Percentiles rank a stretch among this genome's conserved stretches.
These are phyloP conservation scores for Armadillidium nasatum DNA, from an alignment of 1,140 invertebrate species.

Conservation along the genomic window DNA sequence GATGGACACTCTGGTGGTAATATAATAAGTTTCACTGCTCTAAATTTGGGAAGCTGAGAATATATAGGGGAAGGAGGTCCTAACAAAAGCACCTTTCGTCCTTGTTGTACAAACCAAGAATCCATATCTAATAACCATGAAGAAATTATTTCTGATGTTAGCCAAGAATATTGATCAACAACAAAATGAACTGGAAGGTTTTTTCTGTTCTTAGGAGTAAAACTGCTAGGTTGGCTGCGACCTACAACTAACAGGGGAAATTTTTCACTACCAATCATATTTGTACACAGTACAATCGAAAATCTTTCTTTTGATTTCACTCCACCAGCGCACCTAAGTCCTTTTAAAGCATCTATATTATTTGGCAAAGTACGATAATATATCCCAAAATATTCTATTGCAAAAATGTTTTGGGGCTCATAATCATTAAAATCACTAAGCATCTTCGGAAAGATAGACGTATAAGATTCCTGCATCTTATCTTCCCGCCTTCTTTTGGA, in stretches of 20 bases:
- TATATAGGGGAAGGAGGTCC: slow-evolving; percentile 35
- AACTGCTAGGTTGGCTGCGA: slow-evolving; percentile 29
- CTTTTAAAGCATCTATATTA: slow-evolving; percentile 24
- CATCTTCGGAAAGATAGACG: slow-evolving; percentile 32
- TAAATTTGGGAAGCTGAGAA: slow-evolving; percentile 31
- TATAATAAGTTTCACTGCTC: slow-evolving; percentile 11
- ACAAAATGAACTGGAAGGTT: slow-evolving; percentile 41
- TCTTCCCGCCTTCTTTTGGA: slow-evolving; percentile 34
- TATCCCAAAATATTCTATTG: slow-evolving; percentile 41
- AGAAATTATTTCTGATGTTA: slow-evolving; percentile 39
- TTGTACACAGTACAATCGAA: slow-evolving; percentile 39
- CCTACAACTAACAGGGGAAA: slow-evolving; percentile 44
- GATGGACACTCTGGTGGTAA: slow-evolving; percentile 19
- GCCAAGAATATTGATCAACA: slow-evolving; percentile 40
- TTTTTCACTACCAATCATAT: slow-evolving; percentile 41
- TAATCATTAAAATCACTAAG: slow-evolving; percentile 37
- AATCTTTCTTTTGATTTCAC: slow-evolving; percentile 36
- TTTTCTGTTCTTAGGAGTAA: slow-evolving; percentile 26
- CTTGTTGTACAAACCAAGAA: slow-evolving; percentile 43
- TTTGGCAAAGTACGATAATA: slow-evolving; percentile 39
- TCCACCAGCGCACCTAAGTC: slow-evolving; percentile 37
- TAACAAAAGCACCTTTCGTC: slow-evolving; percentile 37
- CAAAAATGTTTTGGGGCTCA: slow-evolving; percentile 42
- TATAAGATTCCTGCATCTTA: slow-evolving; percentile 33
- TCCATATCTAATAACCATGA: slow-evolving; percentile 43